Percentiles rank a stretch among this genome's conserved stretches.
phyloP scores from a whole-genome alignment of 1,140 invertebrate species.

The Pogonomyrmex californicus region DNA sequence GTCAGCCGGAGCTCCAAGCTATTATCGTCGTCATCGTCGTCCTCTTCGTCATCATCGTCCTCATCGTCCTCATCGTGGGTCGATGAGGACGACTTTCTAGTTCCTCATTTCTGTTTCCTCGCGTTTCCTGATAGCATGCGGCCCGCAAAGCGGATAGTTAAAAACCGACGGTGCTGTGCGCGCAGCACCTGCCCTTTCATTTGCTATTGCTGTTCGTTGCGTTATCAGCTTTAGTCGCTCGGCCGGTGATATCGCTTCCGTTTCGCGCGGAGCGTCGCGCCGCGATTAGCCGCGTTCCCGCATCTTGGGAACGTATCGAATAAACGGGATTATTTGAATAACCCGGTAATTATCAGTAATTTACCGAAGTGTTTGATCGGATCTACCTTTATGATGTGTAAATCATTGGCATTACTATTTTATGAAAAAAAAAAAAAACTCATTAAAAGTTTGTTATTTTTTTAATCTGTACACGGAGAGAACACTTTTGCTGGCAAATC shows the following conservation, averaged over 20 bases:
- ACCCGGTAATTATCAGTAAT: neutral
- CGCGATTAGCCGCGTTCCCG: conserved; percentile 57
- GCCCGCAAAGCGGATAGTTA: conserved; percentile 67
- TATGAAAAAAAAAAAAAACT: too few species aligned
- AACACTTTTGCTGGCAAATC: too few species aligned
- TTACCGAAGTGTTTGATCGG: neutral
- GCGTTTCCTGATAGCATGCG: conserved; percentile 71
- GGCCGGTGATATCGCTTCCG: conserved; percentile 51
- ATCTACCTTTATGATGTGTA: neutral
- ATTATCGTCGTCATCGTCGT: conserved; percentile 22
- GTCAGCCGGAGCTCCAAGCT: conserved; percentile 22
- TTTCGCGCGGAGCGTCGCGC: conserved; percentile 16
- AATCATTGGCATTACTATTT: neutral
- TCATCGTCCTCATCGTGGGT: conserved; percentile 76
- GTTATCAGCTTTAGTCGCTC: conserved; percentile 36
- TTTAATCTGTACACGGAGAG: too few species aligned
- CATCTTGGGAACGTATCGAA: conserved; percentile 20
- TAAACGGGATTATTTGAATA: conserved; percentile 22
- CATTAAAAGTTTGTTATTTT: too few species aligned
- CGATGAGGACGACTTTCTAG: conserved; percentile 83
- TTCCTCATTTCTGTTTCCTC: conserved; percentile 77
- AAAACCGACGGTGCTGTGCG: conserved; percentile 66
- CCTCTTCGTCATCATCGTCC: conserved; percentile 60
- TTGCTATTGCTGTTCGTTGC: conserved; percentile 18
- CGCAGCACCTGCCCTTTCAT: conserved; percentile 64